Conservation (phyloP, 1,140 invertebrate species). For the Saccostrea echinata region DNA sequence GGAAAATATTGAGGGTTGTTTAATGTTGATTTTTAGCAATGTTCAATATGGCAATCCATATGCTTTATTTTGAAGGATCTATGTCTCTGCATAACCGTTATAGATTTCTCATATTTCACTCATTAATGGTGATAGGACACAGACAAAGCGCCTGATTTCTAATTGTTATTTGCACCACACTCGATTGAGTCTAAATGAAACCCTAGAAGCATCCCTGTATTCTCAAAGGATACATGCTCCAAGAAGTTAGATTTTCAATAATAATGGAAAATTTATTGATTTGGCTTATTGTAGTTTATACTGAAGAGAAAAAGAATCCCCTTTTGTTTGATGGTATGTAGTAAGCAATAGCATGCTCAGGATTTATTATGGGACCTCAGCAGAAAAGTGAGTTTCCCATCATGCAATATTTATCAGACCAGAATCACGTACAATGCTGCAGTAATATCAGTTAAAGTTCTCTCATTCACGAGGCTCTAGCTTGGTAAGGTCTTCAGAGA, state of each 20-base stretch:
- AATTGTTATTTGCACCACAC: conserved; percentile 28
- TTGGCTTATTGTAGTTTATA: conserved; percentile 17
- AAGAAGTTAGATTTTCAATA: conserved; percentile 13
- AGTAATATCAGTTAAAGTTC: conserved; percentile 10
- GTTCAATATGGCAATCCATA: background rate
- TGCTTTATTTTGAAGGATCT: conserved; percentile 3
- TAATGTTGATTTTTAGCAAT: background rate
- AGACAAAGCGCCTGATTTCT: background rate
- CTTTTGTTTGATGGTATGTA: conserved; percentile 13
- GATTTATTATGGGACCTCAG: conserved; percentile 16
- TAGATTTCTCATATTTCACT: conserved; percentile 11
- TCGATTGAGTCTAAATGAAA: conserved; percentile 22
- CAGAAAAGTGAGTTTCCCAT: conserved; percentile 28
- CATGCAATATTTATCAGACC: conserved; percentile 35
- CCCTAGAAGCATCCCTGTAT: conserved; percentile 10
- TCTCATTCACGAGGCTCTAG: conserved; percentile 9
- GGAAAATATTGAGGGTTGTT: background rate
- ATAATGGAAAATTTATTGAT: conserved; percentile 37
- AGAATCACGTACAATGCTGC: conserved; percentile 14
- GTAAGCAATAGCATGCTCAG: conserved; percentile 16
- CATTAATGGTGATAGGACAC: conserved; percentile 13
- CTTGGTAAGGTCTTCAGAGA: background rate
- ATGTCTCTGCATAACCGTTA: background rate
- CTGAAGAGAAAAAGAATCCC: conserved; percentile 22
- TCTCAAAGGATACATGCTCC: background rate